These are phyloP conservation scores for Drosophila anomalata DNA, from an alignment of 2,888 invertebrate species.

Conservation along the genomic window DNA sequence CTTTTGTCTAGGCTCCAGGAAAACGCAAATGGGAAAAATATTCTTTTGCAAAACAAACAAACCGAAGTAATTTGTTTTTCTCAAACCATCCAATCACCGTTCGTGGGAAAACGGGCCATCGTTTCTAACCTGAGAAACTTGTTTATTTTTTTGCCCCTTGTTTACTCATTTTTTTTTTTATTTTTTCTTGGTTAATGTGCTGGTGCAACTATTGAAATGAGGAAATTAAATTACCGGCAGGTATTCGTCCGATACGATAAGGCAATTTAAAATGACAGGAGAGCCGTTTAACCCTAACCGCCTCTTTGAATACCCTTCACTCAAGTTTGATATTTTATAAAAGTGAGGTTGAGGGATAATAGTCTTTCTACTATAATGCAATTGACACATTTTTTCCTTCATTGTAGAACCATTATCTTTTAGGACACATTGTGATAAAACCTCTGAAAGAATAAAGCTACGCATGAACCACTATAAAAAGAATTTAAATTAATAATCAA, in stretches of 20 bases:
- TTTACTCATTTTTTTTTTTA: slow-evolving; percentile 1
- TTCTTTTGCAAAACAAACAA: slow-evolving; percentile 53
- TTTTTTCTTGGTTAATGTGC: slow-evolving; percentile 13
- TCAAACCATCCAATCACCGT: neutral
- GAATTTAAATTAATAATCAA: slow-evolving; percentile 70
- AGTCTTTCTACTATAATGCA: neutral
- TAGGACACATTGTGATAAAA: no score
- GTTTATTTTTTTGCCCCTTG: slow-evolving; percentile 2
- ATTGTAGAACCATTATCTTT: neutral
- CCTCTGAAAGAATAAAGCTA: slow-evolving; percentile 13
- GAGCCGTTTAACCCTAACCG: neutral
- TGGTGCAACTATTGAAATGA: slow-evolving; percentile 32
- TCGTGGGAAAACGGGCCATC: slow-evolving; percentile 26
- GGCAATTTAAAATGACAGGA: slow-evolving; percentile 23
- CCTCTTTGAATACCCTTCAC: slow-evolving; percentile 10
- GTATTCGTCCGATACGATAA: slow-evolving; percentile 33
- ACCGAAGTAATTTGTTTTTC: slow-evolving; percentile 57
- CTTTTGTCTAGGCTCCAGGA: slow-evolving; percentile 26
- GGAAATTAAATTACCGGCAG: slow-evolving; percentile 36
- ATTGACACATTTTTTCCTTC: no score
- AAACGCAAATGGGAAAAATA: slow-evolving; percentile 27
- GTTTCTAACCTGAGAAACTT: slow-evolving; percentile 6
- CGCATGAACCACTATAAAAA: slow-evolving; percentile 46
- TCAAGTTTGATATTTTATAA: neutral
- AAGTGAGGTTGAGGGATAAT: neutral